A percentile compares a stretch with the other conserved stretches of the same genome.
phyloP scores from a whole-genome alignment of 2,797 vertebrate species.

The Hippocampus kuda region DNA sequence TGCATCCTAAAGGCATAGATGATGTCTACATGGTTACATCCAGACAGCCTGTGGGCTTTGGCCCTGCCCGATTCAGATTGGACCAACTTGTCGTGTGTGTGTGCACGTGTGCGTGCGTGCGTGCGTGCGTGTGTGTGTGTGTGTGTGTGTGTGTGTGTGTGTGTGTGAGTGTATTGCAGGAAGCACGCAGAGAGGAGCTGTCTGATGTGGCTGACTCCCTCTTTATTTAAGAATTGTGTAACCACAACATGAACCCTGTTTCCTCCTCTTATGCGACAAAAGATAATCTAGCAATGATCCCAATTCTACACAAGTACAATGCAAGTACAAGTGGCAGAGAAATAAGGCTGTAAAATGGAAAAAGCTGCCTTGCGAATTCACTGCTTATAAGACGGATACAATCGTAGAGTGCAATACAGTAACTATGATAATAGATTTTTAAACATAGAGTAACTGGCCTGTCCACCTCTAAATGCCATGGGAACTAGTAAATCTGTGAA shows the following conservation, averaged over 20 bases:
- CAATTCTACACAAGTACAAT: conserved; percentile 1
- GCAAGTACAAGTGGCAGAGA: background rate
- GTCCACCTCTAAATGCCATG: too few species aligned
- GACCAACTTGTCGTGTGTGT: conserved; percentile 36
- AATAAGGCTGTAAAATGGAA: background rate
- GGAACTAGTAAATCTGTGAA: too few species aligned
- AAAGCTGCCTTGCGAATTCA: background rate
- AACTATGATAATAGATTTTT: too few species aligned
- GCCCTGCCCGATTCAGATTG: conserved; percentile 39
- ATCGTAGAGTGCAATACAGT: too few species aligned
- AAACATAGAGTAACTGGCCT: too few species aligned
- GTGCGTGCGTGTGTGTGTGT: too few species aligned
- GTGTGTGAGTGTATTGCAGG: background rate
- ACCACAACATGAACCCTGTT: conserved; percentile 28
- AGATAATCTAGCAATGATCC: background rate
- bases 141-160: too few species aligned
- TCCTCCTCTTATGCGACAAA: conserved; percentile 10
- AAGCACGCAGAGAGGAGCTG: conserved; percentile 36
- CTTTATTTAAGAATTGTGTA: conserved; percentile 21
- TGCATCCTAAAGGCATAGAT: conserved; percentile 19
- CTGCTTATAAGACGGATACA: background rate
- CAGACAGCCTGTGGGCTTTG: conserved; percentile 46
- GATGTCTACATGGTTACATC: conserved; percentile 35
- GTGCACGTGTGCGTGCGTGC: too few species aligned
- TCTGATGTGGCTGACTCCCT: conserved; percentile 27